Percentiles rank a stretch among this genome's conserved stretches.
Conservation (phyloP, 2,888 invertebrate species). For the Chymomyza fuscimana region DNA sequence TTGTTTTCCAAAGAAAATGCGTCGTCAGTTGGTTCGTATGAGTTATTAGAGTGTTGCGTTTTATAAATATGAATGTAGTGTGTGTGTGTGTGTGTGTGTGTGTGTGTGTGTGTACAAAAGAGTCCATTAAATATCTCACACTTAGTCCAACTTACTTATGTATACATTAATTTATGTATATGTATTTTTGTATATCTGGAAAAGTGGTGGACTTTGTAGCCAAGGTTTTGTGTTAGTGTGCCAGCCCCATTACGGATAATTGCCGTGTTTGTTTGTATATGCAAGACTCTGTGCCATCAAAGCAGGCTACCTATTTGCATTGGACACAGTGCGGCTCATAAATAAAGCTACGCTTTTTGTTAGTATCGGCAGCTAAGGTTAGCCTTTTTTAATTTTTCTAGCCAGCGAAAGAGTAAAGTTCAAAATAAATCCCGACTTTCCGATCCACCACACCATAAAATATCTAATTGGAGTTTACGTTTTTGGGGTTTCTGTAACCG, state of each 20-base stretch:
- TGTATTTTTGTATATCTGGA: constrained; percentile 22
- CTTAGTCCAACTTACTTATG: constrained; percentile 6
- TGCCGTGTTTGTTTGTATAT: constrained; percentile 47
- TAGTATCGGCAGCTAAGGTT: too few species aligned
- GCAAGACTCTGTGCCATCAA: constrained; percentile 17
- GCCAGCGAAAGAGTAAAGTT: too few species aligned
- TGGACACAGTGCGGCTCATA: neutral
- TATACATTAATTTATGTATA: neutral
- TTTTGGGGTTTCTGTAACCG: too few species aligned
- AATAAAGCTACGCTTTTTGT: neutral
- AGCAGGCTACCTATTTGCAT: neutral
- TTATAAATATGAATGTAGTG: neutral
- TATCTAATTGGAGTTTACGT: too few species aligned
- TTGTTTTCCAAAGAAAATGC: neutral
- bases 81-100: neutral
- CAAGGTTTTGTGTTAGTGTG: neutral
- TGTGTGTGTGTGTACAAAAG: neutral
- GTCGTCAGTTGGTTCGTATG: neutral
- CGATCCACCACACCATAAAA: too few species aligned
- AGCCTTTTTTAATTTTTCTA: too few species aligned
- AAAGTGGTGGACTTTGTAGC: neutral
- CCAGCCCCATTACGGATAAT: constrained; percentile 40
- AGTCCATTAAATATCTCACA: neutral
- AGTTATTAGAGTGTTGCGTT: neutral
- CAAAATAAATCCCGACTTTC: too few species aligned